Percentiles rank a stretch among this genome's conserved stretches.
Evolutionary conservation across 2,113 vertebrate species (phyloP).

Genomic region (Zeus faber): DNA sequence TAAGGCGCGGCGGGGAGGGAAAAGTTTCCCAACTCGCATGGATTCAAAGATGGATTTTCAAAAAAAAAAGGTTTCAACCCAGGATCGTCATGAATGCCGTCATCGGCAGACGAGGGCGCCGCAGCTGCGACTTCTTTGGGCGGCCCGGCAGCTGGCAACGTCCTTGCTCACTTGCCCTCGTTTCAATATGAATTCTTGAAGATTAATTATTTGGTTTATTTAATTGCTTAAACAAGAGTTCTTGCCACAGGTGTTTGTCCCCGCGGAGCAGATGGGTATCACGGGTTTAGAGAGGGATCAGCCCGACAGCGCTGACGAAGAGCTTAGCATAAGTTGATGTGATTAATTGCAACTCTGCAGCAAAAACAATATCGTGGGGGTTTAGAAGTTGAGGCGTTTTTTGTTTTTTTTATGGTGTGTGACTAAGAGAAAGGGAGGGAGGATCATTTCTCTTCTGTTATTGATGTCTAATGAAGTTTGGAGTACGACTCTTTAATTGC

Average conservation of each 20-base stretch:
- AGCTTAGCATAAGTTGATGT: constrained; percentile 55
- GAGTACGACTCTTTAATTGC: no score
- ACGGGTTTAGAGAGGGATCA: constrained; percentile 19
- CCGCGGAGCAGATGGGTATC: background rate
- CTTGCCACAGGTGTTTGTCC: background rate
- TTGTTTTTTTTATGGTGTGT: no score
- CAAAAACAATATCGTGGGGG: constrained; percentile 28
- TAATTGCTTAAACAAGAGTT: constrained; percentile 27
- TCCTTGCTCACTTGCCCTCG: background rate
- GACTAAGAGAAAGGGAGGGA: no score
- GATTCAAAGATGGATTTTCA: no score
- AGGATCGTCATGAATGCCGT: background rate
- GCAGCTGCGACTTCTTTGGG: background rate
- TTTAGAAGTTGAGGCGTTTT: constrained; percentile 16
- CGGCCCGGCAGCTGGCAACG: background rate
- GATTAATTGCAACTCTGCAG: constrained; percentile 41
- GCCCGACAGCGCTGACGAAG: constrained; percentile 20
- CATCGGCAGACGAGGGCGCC: background rate
- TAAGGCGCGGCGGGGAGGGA: no score
- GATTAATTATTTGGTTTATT: constrained; percentile 39
- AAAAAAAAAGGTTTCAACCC: no score
- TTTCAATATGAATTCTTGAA: background rate
- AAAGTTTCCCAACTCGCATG: no score
- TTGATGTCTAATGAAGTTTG: no score
- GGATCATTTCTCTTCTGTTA: no score